Conservation (phyloP, 2,113 vertebrate genomes). For the Crypturellus undulatus region DNA sequence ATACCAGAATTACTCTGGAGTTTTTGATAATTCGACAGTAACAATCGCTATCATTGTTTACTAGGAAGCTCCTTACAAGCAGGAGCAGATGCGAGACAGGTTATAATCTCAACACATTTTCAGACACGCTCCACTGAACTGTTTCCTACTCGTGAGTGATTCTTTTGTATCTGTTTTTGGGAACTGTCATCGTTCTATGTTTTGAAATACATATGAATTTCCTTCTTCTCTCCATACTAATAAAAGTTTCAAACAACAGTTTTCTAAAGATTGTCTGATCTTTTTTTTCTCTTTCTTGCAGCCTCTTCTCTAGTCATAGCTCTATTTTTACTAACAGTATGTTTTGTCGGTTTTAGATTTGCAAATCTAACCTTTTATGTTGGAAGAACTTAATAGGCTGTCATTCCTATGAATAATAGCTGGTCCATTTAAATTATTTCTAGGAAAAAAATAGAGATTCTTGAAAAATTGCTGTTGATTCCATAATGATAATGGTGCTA, state of each 20-base stretch:
- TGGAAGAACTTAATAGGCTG: conserved; percentile 29
- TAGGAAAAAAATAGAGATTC: not conserved
- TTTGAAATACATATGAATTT: not conserved
- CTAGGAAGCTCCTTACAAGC: not conserved
- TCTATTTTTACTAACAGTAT: conserved; percentile 10
- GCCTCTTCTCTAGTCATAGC: not conserved
- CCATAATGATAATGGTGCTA: not conserved
- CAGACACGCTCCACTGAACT: not conserved
- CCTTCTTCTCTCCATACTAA: not conserved
- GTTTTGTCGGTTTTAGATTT: conserved; percentile 18
- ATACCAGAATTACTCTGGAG: not conserved
- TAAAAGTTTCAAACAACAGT: not conserved
- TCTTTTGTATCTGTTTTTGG: not conserved
- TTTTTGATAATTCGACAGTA: not conserved
- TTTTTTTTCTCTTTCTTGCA: not conserved
- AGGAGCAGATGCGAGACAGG: not conserved
- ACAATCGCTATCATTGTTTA: not conserved
- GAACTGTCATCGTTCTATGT: not conserved
- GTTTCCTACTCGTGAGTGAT: not conserved
- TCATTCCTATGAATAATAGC: not conserved
- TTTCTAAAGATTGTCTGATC: not conserved
- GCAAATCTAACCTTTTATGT: not conserved
- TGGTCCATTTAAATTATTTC: conserved; percentile 24
- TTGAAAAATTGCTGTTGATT: conserved; percentile 3
- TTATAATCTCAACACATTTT: not conserved